Evolutionary conservation across 2,113 vertebrate genomes (phyloP).

Genomic region (Oenanthe oenanthe): DNA sequence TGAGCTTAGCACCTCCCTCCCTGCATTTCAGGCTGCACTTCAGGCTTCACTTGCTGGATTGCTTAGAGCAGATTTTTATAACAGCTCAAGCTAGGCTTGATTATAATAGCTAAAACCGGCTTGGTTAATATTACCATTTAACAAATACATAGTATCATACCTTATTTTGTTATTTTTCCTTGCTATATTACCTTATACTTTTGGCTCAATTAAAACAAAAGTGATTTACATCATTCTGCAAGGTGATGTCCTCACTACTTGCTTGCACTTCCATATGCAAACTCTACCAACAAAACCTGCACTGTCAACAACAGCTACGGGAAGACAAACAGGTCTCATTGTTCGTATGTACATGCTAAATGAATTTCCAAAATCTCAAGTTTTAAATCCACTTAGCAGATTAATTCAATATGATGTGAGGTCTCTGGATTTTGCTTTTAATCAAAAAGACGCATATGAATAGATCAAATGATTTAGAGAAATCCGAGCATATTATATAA

Average conservation of each 20-base stretch:
- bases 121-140: background rate
- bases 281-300: background rate
- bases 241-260: background rate
- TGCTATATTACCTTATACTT: background rate
- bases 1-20: background rate
- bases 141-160: background rate
- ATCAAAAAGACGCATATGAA: background rate
- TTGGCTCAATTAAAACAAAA: background rate
- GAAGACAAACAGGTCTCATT: background rate
- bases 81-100: background rate
- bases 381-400: background rate
- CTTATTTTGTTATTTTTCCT: background rate
- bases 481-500: background rate
- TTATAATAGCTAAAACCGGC: background rate
- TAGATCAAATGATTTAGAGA: background rate
- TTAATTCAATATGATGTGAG: background rate
- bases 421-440: constrained; percentile 7
- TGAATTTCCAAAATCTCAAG: background rate
- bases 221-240: background rate
- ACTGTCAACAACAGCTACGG: fast-evolving
- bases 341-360: background rate
- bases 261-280: background rate
- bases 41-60: background rate
- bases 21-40: background rate
- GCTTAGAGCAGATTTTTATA: background rate